Base-by-base conservation (phyloP, 2,888 invertebrate species). In the Troglohyphantes excavatus region DNA sequence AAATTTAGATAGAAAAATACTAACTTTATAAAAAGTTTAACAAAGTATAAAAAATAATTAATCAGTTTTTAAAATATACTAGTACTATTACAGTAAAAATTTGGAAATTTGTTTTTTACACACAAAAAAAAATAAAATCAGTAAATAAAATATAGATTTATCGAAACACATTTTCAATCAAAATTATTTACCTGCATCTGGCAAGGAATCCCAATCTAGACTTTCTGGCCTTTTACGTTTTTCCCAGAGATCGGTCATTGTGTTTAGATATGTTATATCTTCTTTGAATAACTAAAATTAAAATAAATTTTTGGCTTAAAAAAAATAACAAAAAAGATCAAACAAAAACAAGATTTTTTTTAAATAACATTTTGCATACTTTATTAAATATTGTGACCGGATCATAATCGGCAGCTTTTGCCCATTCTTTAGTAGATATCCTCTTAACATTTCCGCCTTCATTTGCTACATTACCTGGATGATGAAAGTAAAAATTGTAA, bases 231-330 rank as follows among this genome's bases (percentile, higher is more conserved):
- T 95, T 67, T 92, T 92, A 33, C 99, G 95, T 88, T 96, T 96
- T 94, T 97, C 97, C 99, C 99, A 99, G 81, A 99, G 94, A 93
- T 98, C 97, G 92, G 96, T 96, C 99, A 99, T 99, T 2, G 96
- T 96, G 85, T 99, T 94, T 91, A 99, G 95, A 93, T 99, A 99
- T 90, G 96, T 96, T 81, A 99, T 98, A 93, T 99, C 99, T 93
- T 98, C 97, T 90, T 95, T 95, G 94, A 99, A 99, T 89, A 99
- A 95, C 94, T 94, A 92, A 91, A 63, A 43, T 67, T 9, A 59
- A 9, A 33, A 33, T 33, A 33, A 33, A 33, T 33, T 33, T 6
- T 33, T 33, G 9, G 9, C 3, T 33, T 33, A 3, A 3, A 33
- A 3, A 33, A 3, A 33, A 33, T 6, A 33, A 6, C 3, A 6